Percentiles rank a stretch among this genome's conserved stretches.
These are phyloP conservation scores for Phalacrocorax pelagicus DNA, from an alignment of 2,113 vertebrate genomes.

Conservation along the genomic window DNA sequence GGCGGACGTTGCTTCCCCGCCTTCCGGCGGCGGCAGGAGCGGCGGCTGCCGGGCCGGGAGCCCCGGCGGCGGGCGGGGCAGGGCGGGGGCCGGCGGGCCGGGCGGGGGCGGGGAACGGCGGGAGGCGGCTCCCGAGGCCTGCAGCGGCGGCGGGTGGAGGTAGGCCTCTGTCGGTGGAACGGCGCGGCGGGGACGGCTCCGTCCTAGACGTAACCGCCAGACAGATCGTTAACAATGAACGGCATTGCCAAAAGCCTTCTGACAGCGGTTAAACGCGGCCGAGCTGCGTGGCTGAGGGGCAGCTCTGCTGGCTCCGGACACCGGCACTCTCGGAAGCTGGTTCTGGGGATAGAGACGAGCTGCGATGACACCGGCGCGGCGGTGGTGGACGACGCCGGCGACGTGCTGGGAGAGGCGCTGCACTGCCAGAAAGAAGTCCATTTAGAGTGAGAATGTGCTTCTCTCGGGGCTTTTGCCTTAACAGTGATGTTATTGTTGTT, in stretches of 20 bases:
- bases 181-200: no score
- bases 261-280: background rate
- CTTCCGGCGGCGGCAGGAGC: no score
- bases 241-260: background rate
- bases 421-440: slow-evolving; percentile 88
- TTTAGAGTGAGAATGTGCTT: slow-evolving; percentile 79
- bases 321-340: slow-evolving; percentile 47
- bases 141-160: no score
- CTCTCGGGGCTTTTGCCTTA: background rate
- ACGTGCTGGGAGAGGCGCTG: slow-evolving; percentile 86
- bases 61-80: no score
- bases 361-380: slow-evolving; percentile 97
- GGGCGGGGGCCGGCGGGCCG: no score
- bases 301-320: background rate
- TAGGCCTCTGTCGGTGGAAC: no score
- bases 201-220: background rate
- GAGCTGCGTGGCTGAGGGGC: background rate
- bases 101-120: no score
- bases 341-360: slow-evolving; percentile 94
- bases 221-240: background rate
- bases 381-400: slow-evolving; percentile 86
- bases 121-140: no score
- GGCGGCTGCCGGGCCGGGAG: no score
- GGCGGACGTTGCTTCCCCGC: no score
- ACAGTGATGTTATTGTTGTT: background rate